Base-by-base conservation (phyloP, 2,888 invertebrate species). In the Cerastoderma edule region DNA sequence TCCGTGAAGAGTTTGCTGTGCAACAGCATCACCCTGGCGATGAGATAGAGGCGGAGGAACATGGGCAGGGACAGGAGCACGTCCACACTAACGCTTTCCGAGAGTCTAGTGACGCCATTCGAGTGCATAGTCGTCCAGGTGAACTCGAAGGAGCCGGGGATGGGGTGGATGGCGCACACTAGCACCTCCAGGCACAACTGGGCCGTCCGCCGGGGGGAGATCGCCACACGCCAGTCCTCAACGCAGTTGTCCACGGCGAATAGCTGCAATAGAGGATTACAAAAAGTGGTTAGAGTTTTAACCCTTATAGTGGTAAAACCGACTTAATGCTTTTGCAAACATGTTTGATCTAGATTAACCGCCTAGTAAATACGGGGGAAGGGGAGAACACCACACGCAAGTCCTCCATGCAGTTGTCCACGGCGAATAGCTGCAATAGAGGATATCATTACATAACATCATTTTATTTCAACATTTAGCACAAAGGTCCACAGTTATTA, bases 161-260 rank as follows among this genome's bases (percentile, higher is more conserved):
- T 96, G 74, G 99, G 99, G 94, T 99, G 99, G 89, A 99, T 96
- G 90, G 98, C 98, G 94, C 99, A 99, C 92, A 99, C 97, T 88
- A 96, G 94, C 89, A 99, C 95, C 86, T 93, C 93, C 66, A 91
- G 74, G 22, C 87, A 67, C 65, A 93, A 86, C 85, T 93, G 93
- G 35, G 92, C 95, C 93, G 98, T 96, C 93, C 99, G 95, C 94
- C 98, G 98, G 96, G 97, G 98, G 88, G 99, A 99, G 96, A 99
- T 98, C 91, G 99, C 99, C 94, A 99, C 99, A 93, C 99, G 95
- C 99, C 99, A 99, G 95, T 99, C 99, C 93, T 99, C 99, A 86
- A 99, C 98, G 94, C 99, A 99, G 95, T 99, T 99, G 95, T 99
- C 99, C 94, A 99, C 98, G 97, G 99, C 99, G 95, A 99, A 99